Evolutionary conservation across 1,140 invertebrate genomes (phyloP), one percentile per base, ranked within the genome.

Genomic region (Octopus bimaculoides): DNA sequence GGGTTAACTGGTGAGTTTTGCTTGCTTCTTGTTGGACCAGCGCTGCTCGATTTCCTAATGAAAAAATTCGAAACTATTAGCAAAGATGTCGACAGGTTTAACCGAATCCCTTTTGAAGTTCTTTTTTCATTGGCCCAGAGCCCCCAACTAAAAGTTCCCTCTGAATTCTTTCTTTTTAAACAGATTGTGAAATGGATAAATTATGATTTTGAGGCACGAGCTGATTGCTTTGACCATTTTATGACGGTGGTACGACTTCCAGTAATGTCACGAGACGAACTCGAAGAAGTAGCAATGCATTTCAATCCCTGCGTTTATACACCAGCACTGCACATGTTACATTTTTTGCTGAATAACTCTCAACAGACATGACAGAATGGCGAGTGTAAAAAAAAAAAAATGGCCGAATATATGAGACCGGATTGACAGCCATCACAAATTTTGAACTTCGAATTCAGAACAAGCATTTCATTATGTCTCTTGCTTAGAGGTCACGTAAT

Each of bases 91-190:
- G 66, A 71, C 14, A 71, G 26, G 26, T 71, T 71, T 71, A 20
- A 20, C 8, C 17, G 26, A 20, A 71, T 71, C 8, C 66, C 66
- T 71, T 71, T n/a, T 20, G 66, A 71, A 5, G 14, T 71, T n/a
- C 14, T 71, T n/a, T 71, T 71, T 71, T 71, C 66, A n/a, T 14
- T 71, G 66, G 66, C 66, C 17, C 66, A 71, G 14, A 20, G 26
- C 14, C 66, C 66, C 5, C 66, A 20, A 0, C 17, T 71, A n/a
- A 71, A 71, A n/a, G 26, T 71, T 71, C 26, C 66, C 17, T 71
- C 66, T 10, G 66, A 71, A 71, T 71, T 71, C 66, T n/a, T n/a
- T n/a, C 66, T 71, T 71, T 71, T 71, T 5, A 71, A 71, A 71
- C 8, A n/a, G 5, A 20, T 71, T 14, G 66, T 71, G 9, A 71